A percentile compares a stretch with the other conserved stretches of the same genome.
phyloP scores from a whole-genome alignment of 2,797 vertebrate genomes.

The Microhierax caerulescens region DNA sequence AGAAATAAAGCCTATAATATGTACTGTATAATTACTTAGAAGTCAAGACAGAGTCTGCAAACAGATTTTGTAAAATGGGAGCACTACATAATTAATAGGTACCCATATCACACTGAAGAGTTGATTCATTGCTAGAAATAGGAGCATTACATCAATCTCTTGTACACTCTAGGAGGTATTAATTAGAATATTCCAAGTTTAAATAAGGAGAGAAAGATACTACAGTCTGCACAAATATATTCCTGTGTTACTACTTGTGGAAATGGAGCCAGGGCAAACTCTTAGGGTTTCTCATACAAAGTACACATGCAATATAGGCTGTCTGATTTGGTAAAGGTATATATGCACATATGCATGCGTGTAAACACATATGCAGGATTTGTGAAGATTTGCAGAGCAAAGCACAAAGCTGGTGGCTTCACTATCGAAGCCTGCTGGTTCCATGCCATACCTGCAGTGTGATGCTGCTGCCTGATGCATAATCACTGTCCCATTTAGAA shows the following conservation, averaged over 20 bases:
- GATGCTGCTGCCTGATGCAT: neutral
- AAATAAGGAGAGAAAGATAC: neutral
- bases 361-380: neutral
- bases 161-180: neutral
- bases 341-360: neutral
- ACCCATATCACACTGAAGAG: neutral
- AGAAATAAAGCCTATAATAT: neutral
- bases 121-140: slow-evolving; percentile 28
- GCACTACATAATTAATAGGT: slow-evolving; percentile 41
- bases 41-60: slow-evolving; percentile 4
- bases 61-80: slow-evolving; percentile 35
- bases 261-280: neutral
- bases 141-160: neutral
- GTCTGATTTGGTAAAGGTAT: neutral
- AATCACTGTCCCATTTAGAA: neutral
- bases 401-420: neutral
- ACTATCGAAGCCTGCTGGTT: neutral
- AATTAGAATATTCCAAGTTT: neutral
- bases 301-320: fast-evolving
- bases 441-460: neutral
- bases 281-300: neutral
- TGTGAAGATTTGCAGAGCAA: neutral
- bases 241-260: neutral
- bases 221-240: neutral
- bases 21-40: neutral